Conservation (phyloP, 2,888 invertebrate species). For the Lithophane ornitopus region DNA sequence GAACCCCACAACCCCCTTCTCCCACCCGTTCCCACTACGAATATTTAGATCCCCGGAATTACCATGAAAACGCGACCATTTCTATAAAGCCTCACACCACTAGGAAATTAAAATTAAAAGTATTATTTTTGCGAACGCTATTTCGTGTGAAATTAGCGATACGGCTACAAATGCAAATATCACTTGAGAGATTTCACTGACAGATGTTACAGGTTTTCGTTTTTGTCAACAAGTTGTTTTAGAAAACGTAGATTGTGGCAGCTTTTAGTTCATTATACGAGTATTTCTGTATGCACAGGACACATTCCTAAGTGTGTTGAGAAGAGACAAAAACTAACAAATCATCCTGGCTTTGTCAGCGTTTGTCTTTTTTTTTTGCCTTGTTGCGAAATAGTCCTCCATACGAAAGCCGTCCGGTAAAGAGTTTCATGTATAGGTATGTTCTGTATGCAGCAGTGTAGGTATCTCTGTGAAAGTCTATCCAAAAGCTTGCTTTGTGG, state of each 20-base stretch:
- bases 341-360: neutral
- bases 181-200: neutral
- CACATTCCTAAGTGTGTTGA: neutral
- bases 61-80: conserved; percentile 38
- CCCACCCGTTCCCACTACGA: conserved; percentile 14
- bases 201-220: neutral
- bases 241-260: neutral
- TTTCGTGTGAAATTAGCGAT: conserved; percentile 21
- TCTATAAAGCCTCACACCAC: conserved; percentile 30
- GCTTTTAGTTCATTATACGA: neutral
- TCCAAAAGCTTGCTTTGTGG: conserved; percentile 24
- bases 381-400: neutral
- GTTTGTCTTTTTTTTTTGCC: conserved; percentile 12
- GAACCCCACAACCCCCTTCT: neutral
- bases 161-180: neutral
- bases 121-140: conserved; percentile 34
- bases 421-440: conserved; percentile 20
- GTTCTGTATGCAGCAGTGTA: neutral
- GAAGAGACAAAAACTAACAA: conserved; percentile 4
- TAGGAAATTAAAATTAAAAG: conserved; percentile 42
- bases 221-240: neutral
- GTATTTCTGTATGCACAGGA: neutral
- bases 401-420: neutral
- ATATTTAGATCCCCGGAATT: conserved; percentile 51
- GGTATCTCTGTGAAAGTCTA: conserved; percentile 3